phyloP scores from a whole-genome alignment of 2,797 vertebrate genomes.

The Xenops minutus region DNA sequence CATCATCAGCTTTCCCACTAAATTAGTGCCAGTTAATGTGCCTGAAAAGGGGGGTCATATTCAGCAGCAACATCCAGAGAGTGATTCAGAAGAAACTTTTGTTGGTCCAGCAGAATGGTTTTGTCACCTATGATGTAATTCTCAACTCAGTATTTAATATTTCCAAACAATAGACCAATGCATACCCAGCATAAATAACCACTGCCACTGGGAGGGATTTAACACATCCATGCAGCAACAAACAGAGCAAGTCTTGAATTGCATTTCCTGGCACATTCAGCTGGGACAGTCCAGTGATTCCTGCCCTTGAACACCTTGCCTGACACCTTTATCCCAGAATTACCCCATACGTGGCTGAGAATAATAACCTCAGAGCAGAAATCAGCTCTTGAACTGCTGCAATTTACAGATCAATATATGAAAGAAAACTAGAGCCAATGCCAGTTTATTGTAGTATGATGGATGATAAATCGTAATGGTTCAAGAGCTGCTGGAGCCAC shows the following conservation, averaged over 20 bases:
- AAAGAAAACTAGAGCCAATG: background rate
- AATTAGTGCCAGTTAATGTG: conserved; percentile 33
- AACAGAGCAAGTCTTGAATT: background rate
- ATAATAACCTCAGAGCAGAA: background rate
- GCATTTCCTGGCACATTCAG: background rate
- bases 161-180: background rate
- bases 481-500: background rate
- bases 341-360: background rate
- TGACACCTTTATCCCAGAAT: background rate
- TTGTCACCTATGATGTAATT: conserved; percentile 24
- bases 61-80: conserved; percentile 32
- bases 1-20: background rate
- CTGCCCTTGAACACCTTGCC: background rate
- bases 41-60: conserved; percentile 18
- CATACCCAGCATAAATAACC: background rate
- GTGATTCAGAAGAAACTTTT: conserved; percentile 18
- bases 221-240: background rate
- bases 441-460: background rate
- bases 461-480: background rate
- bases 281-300: background rate
- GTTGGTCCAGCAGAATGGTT: background rate
- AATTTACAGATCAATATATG: background rate
- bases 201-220: background rate
- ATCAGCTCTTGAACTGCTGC: background rate
- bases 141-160: background rate